Base-by-base conservation (phyloP, 2,888 invertebrate species). In the Erannis defoliaria region DNA sequence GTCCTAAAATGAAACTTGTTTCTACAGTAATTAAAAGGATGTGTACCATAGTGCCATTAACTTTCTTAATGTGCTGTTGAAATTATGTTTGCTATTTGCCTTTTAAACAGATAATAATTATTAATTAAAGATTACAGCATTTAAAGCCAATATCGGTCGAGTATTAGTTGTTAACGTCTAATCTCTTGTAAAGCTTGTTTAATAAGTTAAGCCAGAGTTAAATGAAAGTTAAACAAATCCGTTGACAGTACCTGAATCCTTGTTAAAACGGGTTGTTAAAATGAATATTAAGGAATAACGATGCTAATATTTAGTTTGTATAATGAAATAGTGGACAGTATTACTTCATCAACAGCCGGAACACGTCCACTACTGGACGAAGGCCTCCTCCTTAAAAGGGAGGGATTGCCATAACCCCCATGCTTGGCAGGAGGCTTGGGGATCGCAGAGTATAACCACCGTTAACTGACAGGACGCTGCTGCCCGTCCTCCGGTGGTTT, bases 141-240 rank as follows among this genome's bases (percentile, higher is more conserved):
- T n/a, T n/a, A n/a, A n/a, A 40, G 59, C 56, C 50, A 61, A 62
- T 78, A 77, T 75, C 70, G 57, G 14, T n/a, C 21, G 6, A 74
- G 50, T 54, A 59, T 56, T 49, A 46, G 31, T 58, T 55, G 48
- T 55, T 45, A 46, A 37, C 46, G 48, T 57, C 37, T 61, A 54
- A 60, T 60, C 42, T 31, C 31, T 26, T 35, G 37, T 19, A 46
- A 31, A 4, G 19, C 19, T 46, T 42, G 51, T 53, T 55, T 51
- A 48, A 53, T 58, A 57, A 58, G 48, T 66, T 54, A 64, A 33
- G 49, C 67, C 63, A 29, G 48, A 49, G 26, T 60, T 65, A 61
- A 73, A 70, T 72, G 57, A 67, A 73, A 69, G 66, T 69, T 71
- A 69, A 72, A 70, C 68, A 71, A 68, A 48, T 12, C 54, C 31